Evolutionary conservation across 2,797 vertebrate genomes (phyloP).

Genomic region (Labroides dimidiatus): DNA sequence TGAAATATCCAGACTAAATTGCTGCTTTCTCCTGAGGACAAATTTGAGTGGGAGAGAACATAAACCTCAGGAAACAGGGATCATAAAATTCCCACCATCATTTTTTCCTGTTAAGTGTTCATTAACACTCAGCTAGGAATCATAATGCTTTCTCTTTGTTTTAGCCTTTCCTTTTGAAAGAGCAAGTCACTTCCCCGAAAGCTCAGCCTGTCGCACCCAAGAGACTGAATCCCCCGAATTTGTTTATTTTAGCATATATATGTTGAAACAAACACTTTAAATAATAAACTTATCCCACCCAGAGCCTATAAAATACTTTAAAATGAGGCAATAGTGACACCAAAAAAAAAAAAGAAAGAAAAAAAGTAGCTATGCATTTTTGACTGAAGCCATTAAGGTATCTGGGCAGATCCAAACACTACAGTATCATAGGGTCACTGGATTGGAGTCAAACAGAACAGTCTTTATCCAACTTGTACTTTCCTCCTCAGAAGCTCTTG

Average conservation of each 20-base stretch:
- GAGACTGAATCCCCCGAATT: conserved; percentile 32
- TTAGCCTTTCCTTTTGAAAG: conserved; percentile 17
- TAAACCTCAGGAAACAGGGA: conserved; percentile 18
- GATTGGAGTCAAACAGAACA: no score
- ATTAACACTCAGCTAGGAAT: background rate
- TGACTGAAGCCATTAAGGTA: no score
- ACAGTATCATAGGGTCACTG: no score
- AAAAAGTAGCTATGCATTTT: no score
- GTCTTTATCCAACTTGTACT: no score
- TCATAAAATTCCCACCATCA: conserved; percentile 27
- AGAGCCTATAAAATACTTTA: no score
- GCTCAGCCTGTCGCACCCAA: background rate
- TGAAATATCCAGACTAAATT: conserved; percentile 6
- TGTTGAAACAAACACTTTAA: no score
- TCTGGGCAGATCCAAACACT: no score
- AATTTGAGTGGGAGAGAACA: background rate
- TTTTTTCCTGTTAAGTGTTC: conserved; percentile 12
- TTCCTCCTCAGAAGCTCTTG: no score
- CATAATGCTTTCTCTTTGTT: conserved; percentile 54
- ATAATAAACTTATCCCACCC: no score
- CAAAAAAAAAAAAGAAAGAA: no score
- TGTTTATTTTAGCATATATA: background rate
- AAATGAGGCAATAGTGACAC: no score
- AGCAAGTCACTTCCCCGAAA: conserved; percentile 68
- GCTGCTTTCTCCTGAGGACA: conserved; percentile 17